Percentiles rank a stretch among this genome's conserved stretches.
These are phyloP conservation scores for Lytechinus pictus DNA, from an alignment of 35 echinoderm and acorn worm species.

Conservation along the genomic window DNA sequence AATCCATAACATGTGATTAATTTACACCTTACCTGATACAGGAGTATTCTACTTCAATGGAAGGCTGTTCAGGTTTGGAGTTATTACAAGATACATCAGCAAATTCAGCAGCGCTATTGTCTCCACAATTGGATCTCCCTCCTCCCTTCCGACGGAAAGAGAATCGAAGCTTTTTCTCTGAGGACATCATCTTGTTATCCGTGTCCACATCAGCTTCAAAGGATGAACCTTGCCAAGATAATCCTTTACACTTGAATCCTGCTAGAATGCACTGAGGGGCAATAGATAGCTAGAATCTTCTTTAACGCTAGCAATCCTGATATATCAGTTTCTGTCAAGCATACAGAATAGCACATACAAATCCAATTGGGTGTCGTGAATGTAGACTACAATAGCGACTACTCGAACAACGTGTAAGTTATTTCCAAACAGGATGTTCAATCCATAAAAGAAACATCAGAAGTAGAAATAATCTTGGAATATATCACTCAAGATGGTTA, in stretches of 20 bases:
- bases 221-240: neutral
- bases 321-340: neutral
- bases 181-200: slow-evolving; percentile 32
- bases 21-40: slow-evolving; percentile 18
- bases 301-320: neutral
- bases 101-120: slow-evolving; percentile 15
- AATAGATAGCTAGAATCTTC: neutral
- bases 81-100: slow-evolving; percentile 41
- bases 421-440: neutral
- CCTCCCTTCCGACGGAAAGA: slow-evolving; percentile 51
- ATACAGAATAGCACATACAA: neutral
- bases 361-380: neutral
- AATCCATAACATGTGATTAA: neutral
- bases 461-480: neutral
- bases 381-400: neutral
- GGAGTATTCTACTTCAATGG: slow-evolving; percentile 11
- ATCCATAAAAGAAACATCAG: neutral
- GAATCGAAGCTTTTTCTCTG: slow-evolving; percentile 47
- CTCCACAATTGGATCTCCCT: slow-evolving; percentile 30
- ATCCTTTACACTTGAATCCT: neutral
- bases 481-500: no score
- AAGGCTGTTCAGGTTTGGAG: neutral
- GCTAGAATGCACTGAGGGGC: neutral
- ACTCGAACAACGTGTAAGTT: neutral
- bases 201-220: neutral